Evolutionary conservation across 2,888 invertebrate genomes (phyloP).

Genomic region (Drosophila emarginata): DNA sequence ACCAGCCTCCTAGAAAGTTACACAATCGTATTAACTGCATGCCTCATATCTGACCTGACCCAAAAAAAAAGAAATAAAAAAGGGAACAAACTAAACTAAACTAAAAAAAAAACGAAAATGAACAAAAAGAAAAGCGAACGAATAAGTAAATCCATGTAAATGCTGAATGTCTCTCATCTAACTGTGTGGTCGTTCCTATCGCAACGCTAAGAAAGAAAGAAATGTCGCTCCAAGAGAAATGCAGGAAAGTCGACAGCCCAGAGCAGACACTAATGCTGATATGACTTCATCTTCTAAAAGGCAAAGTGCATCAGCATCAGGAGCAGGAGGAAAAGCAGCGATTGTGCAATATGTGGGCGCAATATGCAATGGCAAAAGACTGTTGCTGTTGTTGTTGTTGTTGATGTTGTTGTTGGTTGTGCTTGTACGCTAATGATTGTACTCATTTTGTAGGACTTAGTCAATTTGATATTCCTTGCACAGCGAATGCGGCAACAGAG

Average conservation of each 20-base stretch:
- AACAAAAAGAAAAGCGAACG: slow-evolving; percentile 9
- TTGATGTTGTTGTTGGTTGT: slow-evolving; percentile 29
- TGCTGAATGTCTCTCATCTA: slow-evolving; percentile 27
- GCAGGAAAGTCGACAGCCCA: slow-evolving; percentile 51
- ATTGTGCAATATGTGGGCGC: slow-evolving; percentile 66
- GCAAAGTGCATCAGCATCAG: slow-evolving; percentile 54
- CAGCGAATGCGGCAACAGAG: slow-evolving; percentile 28
- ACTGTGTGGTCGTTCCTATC: slow-evolving; percentile 11
- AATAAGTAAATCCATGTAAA: slow-evolving; percentile 32
- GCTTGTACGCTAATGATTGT: slow-evolving; percentile 69
- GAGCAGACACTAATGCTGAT: slow-evolving; percentile 73
- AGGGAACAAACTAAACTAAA: slow-evolving; percentile 3
- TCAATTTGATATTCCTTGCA: slow-evolving; percentile 74
- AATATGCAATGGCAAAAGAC: not conserved
- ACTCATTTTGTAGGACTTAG: slow-evolving; percentile 73
- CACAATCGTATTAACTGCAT: slow-evolving; percentile 32
- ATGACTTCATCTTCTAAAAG: slow-evolving; percentile 72
- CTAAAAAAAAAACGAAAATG: slow-evolving; percentile 16
- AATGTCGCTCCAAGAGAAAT: slow-evolving; percentile 48
- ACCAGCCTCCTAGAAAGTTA: slow-evolving; percentile 11
- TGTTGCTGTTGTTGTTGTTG: not conserved
- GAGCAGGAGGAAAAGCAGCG: slow-evolving; percentile 29
- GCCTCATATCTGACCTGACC: slow-evolving; percentile 49
- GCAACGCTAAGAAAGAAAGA: slow-evolving; percentile 45
- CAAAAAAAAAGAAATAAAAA: slow-evolving; percentile 27